These are phyloP conservation scores for Eupithecia subumbrata DNA, from an alignment of 2,888 invertebrate species.

Conservation along the genomic window DNA sequence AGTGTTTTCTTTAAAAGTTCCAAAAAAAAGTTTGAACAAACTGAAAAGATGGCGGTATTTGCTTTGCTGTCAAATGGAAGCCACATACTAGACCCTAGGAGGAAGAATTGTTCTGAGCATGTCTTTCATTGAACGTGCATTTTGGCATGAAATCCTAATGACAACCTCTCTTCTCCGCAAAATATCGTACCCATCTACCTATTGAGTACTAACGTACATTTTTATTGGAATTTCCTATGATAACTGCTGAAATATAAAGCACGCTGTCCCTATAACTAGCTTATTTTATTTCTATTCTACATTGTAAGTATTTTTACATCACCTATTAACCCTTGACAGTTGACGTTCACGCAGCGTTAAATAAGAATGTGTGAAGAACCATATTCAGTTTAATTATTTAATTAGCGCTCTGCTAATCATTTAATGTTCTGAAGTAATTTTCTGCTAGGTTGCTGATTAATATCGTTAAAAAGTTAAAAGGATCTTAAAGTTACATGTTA, in stretches of 20 bases:
- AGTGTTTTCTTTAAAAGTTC: no score
- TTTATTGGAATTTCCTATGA: no score
- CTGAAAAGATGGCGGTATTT: no score
- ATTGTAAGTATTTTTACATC: not conserved
- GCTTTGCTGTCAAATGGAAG: not conserved
- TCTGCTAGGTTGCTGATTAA: constrained; percentile 13
- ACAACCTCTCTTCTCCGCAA: not conserved
- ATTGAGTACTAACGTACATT: no score
- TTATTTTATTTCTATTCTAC: not conserved
- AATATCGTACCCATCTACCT: no score
- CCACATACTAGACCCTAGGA: not conserved
- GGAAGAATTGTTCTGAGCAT: no score
- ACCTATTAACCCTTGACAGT: not conserved
- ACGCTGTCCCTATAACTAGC: not conserved
- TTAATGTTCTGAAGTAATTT: constrained; percentile 21
- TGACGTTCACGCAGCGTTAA: constrained; percentile 19
- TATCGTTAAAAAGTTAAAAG: constrained; percentile 1
- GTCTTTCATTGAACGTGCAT: not conserved
- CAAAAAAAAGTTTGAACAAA: no score
- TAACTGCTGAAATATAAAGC: not conserved
- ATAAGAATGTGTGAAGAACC: constrained; percentile 25
- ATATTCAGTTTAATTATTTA: constrained; percentile 31
- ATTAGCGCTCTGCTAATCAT: constrained; percentile 27
- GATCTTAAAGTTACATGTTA: not conserved
- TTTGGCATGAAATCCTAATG: not conserved